These are phyloP conservation scores for Nymphalis urticae DNA, from an alignment of 2,888 invertebrate genomes.

Conservation along the genomic window DNA sequence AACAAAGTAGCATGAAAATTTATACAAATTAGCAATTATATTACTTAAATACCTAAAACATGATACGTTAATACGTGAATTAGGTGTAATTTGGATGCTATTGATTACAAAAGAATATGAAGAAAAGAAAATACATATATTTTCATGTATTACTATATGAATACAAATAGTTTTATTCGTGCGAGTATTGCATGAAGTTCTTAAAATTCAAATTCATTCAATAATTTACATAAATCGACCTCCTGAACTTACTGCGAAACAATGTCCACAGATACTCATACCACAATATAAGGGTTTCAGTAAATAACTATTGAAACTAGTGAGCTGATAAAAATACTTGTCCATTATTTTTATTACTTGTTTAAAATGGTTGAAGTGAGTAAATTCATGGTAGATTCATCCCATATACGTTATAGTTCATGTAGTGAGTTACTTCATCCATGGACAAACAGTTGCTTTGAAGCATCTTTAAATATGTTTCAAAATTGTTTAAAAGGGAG, in stretches of 20 bases:
- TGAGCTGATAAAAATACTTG: neutral
- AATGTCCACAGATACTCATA: constrained; percentile 13
- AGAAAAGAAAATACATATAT: neutral
- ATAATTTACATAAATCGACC: constrained; percentile 28
- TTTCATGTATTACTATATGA: neutral
- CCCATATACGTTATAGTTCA: constrained; percentile 42
- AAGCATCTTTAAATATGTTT: constrained; percentile 55
- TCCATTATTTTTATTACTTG: constrained; percentile 3
- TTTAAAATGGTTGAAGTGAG: constrained; percentile 69
- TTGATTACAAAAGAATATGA: too few relatives aligned
- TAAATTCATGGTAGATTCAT: constrained; percentile 54
- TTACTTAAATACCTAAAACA: too few relatives aligned
- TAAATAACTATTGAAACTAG: neutral
- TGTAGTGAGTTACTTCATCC: constrained; percentile 65
- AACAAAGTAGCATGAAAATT: too few relatives aligned
- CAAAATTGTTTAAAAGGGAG: constrained; percentile 51
- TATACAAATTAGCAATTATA: too few relatives aligned
- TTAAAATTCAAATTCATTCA: constrained; percentile 35
- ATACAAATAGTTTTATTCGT: constrained; percentile 4
- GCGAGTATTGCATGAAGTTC: constrained; percentile 2
- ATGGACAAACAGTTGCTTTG: constrained; percentile 58
- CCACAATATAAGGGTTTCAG: constrained; percentile 8
- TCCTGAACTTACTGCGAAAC: constrained; percentile 30
- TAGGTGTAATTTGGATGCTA: too few relatives aligned
- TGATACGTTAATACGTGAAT: too few relatives aligned